Base-by-base conservation (phyloP, 1,140 invertebrate genomes). In the Pseudomyrmex dendroicus region DNA sequence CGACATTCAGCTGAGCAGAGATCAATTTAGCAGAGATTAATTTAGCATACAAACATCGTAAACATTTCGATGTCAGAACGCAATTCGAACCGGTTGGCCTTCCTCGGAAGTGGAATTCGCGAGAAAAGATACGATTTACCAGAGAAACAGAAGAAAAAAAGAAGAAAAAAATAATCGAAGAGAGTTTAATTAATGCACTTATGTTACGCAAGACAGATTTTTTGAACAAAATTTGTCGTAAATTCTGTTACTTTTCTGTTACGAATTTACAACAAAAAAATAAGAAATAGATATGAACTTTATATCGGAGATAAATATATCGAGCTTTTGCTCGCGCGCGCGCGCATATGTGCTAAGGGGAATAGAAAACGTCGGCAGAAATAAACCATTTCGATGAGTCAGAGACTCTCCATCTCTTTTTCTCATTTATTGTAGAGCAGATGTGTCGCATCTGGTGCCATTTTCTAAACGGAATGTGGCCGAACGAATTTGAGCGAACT, bases 21-120 rank as follows among this genome's bases (percentile, higher is more conserved):
- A 70, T 20, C 12, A 48, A n/a, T n/a, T n/a, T 80, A n/a, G n/a
- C n/a, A n/a, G n/a, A n/a, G 64, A 70, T 15, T 78, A 80, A 80
- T 80, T 70, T 72, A 35, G 22, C 54, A 57, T 61, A 15, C 15
- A 44, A n/a, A 59, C 13, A 8, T 70, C 44, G 15, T 70, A 78
- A 35, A 17, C 52, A 52, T 8, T 15, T 77, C 20, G 7, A 78
- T 78, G 52, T 80, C 15, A n/a, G 15, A 61, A 25, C 56, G 76
- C 44, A 80, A 57, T 17, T 80, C 20, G 4, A 48, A 80, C 76
- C 8, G 20, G 76, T 72, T 25, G 80, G 57, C 72, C 61, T 82
- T 76, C 50, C 17, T 76, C 70, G 72, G 59, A 74, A 82, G 57
- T 76, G 72, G 59, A 76, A 63, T 17, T 17, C 48, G 57, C 22